Percentiles rank a stretch among this genome's conserved stretches.
Conservation (phyloP, 1,140 invertebrate species). For the Macrosteles quadrilineatus region DNA sequence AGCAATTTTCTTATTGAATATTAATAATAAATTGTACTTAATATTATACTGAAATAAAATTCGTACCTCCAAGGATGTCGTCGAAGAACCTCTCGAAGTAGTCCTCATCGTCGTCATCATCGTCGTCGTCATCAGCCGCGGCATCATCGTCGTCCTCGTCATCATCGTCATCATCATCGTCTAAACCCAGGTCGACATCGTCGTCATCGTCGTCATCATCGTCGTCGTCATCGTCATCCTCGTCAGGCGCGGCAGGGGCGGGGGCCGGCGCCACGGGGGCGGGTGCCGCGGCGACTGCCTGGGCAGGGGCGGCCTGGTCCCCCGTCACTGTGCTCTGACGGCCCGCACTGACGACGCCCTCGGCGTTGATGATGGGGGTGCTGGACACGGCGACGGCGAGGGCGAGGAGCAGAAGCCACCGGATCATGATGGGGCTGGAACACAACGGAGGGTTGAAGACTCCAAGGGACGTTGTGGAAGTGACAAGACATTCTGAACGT, state of each 20-base stretch:
- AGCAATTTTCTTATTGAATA: not conserved
- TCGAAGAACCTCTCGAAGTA: constrained; percentile 78
- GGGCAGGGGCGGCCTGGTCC: not conserved
- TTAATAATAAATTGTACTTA: not conserved
- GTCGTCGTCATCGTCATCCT: constrained; percentile 45
- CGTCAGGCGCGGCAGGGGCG: constrained; percentile 20
- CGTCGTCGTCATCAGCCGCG: constrained; percentile 58
- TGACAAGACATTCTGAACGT: no score
- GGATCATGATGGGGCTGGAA: constrained; percentile 12
- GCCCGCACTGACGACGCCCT: not conserved
- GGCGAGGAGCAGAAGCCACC: constrained; percentile 18
- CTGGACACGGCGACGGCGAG: constrained; percentile 9
- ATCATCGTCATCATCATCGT: constrained; percentile 57
- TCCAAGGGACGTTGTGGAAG: no score
- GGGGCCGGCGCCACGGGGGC: constrained; percentile 12
- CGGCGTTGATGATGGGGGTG: constrained; percentile 21
- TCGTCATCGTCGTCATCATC: constrained; percentile 52
- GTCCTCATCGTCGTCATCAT: constrained; percentile 76
- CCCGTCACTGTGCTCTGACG: not conserved
- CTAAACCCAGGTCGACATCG: constrained; percentile 46
- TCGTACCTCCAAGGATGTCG: constrained; percentile 74
- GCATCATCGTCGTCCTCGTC: constrained; percentile 36
- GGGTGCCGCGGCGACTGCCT: constrained; percentile 13
- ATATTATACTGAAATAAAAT: not conserved
- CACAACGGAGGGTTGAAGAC: no score